Evolutionary conservation across 2,888 invertebrate genomes (phyloP).

Genomic region (Yponomeuta malinellus): DNA sequence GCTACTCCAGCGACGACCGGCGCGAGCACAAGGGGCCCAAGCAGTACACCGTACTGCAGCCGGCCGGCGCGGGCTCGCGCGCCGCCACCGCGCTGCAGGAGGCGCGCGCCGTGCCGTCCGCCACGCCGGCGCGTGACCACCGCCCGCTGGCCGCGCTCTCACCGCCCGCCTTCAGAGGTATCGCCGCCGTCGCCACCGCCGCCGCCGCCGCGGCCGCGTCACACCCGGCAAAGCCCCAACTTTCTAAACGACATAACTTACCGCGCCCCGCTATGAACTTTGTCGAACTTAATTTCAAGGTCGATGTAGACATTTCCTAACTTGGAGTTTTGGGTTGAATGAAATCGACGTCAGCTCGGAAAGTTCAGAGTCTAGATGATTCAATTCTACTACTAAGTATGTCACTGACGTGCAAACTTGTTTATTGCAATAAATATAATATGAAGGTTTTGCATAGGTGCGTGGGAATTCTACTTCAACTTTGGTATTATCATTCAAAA

Average conservation of each 20-base stretch:
- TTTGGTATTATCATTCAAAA: constrained; percentile 31
- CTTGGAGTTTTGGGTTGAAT: constrained; percentile 19
- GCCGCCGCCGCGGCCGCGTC: constrained; percentile 80
- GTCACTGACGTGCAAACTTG: constrained; percentile 1
- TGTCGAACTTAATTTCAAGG: constrained; percentile 70
- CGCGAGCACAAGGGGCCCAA: constrained; percentile 75
- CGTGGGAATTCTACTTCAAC: constrained; percentile 17
- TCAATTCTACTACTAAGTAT: not conserved
- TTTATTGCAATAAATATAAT: constrained; percentile 16
- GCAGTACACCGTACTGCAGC: constrained; percentile 91
- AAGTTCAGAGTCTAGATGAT: not conserved
- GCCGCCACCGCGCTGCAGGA: constrained; percentile 90
- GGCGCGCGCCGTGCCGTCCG: constrained; percentile 72
- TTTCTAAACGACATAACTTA: constrained; percentile 67
- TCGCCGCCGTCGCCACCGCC: constrained; percentile 60
- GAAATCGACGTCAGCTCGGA: constrained; percentile 10
- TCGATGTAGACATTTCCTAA: constrained; percentile 51
- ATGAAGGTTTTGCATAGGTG: not conserved
- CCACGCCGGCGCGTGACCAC: constrained; percentile 68
- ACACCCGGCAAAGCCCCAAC: constrained; percentile 49
- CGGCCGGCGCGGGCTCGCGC: constrained; percentile 86
- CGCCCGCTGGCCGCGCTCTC: constrained; percentile 77
- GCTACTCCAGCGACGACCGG: constrained; percentile 77
- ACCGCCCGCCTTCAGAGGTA: constrained; percentile 87
- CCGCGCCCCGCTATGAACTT: constrained; percentile 59